Evolutionary conservation across 2,888 invertebrate genomes (phyloP).

Genomic region (Acheta domesticus): DNA sequence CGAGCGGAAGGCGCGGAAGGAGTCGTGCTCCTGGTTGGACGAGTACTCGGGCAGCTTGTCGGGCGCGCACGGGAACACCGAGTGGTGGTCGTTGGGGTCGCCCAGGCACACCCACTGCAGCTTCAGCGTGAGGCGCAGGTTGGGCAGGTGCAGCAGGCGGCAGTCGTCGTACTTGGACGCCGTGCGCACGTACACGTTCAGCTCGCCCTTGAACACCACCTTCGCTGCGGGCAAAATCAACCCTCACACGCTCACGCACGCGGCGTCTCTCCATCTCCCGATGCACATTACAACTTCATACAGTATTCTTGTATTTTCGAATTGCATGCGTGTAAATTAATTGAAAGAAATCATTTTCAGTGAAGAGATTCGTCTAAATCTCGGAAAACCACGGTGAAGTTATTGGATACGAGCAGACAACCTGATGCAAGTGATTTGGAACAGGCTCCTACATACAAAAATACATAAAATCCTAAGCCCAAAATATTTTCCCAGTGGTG

Average conservation of each 20-base stretch:
- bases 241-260: slow-evolving; percentile 28
- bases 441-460: no score
- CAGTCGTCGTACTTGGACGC: slow-evolving; percentile 99
- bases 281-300: no score
- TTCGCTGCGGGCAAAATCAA: slow-evolving; percentile 56
- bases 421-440: no score
- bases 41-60: slow-evolving; percentile 95
- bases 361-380: no score
- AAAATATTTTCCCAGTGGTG: no score
- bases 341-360: no score
- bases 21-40: slow-evolving; percentile 89
- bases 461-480: no score
- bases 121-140: slow-evolving; percentile 76
- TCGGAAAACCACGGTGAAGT: no score
- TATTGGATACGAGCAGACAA: no score
- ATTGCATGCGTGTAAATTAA: no score
- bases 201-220: slow-evolving; percentile 85
- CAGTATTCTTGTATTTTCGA: no score
- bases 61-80: slow-evolving; percentile 92
- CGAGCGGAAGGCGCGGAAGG: slow-evolving; percentile 90
- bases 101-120: slow-evolving; percentile 89
- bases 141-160: slow-evolving; percentile 85
- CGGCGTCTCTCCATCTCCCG: not conserved
- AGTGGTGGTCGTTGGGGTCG: slow-evolving; percentile 93
- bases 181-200: slow-evolving; percentile 92